Evolutionary conservation across 2,113 vertebrate species (phyloP), one percentile per base, ranked within the genome.

Genomic region (Ifrita kowaldi): DNA sequence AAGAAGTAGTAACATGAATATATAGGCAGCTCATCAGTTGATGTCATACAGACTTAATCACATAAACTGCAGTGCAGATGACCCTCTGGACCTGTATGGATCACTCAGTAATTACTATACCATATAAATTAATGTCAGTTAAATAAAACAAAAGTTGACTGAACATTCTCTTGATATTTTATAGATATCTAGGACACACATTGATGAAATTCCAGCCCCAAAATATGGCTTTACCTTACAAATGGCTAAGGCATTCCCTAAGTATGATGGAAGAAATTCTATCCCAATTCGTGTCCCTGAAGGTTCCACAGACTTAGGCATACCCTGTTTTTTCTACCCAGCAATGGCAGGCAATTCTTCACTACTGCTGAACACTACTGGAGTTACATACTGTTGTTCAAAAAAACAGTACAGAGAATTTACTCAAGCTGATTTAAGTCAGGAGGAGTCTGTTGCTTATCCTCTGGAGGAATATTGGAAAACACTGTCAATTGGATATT

Each of bases 401-500:
- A 10, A 16, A 71, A 13, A 79, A 67, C 11, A 75, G 57, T 23
- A 26, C 50, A 84, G 49, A 71, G 49, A 87, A 87, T 83, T 85
- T 87, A 93, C 47, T 56, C 41, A 27, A 67, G 35, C 52, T 76
- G 49, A 53, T 55, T 82, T 68, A 52, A 91, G 41, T 46, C n/a
- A 82, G 69, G 39, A 89, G 74, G 44, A 93, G 56, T 76, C 56
- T 53, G 33, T 50, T 94, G 44, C 71, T 85, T 83, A 42, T 44
- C 39, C 50, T 77, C 82, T 55, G 39, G 46, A 77, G 23, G 22
- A 90, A 88, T 93, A 94, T 69, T 83, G 59, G 70, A 95, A 95
- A 95, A 95, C 81, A 86, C 14, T 67, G 65, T 28, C 84, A 96
- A 91, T 24, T 83, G 79, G 67, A 27, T 90, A 77, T 96, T 87